Conservation (phyloP, 2,113 vertebrate species). For the Hippocampus mohnikei region DNA sequence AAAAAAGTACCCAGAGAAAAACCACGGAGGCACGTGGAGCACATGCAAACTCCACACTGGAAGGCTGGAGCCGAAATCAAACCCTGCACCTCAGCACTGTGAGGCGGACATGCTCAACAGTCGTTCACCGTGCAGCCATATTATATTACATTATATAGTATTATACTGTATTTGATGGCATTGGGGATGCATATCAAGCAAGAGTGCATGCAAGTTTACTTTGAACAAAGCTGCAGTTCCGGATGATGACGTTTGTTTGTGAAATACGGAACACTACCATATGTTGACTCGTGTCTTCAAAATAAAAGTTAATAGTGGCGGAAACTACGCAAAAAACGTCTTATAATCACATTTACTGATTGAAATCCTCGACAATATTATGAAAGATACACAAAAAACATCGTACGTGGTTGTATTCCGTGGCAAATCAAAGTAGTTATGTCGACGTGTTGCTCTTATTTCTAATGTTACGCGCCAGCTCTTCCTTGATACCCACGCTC, state of each 20-base stretch:
- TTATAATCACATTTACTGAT: not conserved
- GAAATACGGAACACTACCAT: constrained; percentile 74
- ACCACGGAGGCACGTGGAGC: too few species aligned
- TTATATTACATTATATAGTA: too few species aligned
- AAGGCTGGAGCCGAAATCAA: too few species aligned
- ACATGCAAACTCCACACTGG: too few species aligned
- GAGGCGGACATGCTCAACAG: too few species aligned
- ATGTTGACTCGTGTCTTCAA: constrained; percentile 64
- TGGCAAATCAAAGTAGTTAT: not conserved
- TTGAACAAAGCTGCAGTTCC: constrained; percentile 60
- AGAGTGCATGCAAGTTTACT: constrained; percentile 24
- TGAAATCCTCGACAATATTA: not conserved
- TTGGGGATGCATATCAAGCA: not conserved
- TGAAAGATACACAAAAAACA: too few species aligned
- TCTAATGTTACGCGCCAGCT: constrained; percentile 56
- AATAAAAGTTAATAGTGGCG: constrained; percentile 30
- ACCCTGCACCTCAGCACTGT: too few species aligned
- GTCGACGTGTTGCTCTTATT: constrained; percentile 39
- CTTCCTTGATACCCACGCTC: constrained; percentile 62
- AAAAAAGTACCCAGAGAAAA: too few species aligned
- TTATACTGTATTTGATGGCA: not conserved
- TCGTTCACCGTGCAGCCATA: too few species aligned
- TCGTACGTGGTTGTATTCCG: accelerated
- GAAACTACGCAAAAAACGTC: not conserved
- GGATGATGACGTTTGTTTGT: constrained; percentile 53